Evolutionary conservation across 2,888 invertebrate genomes (phyloP).

Genomic region (Temnothorax ravouxi): DNA sequence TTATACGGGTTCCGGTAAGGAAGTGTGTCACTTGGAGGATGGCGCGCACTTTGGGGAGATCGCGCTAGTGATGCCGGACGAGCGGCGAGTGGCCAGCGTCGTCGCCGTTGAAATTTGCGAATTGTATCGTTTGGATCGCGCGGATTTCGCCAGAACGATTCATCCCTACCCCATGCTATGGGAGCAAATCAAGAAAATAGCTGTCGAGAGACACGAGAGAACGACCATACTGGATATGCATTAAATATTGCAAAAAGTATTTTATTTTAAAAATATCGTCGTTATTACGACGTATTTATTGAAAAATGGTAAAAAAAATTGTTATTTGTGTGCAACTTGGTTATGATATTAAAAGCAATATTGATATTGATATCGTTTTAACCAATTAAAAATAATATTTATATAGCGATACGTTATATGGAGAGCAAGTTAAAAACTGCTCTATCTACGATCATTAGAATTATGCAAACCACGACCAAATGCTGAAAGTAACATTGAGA

Average conservation of each 20-base stretch:
- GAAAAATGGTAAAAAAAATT: conserved; percentile 6
- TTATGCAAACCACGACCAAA: conserved; percentile 1
- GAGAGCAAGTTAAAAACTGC: not conserved
- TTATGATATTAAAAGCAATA: conserved; percentile 1
- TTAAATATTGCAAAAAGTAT: conserved; percentile 19
- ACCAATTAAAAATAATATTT: conserved; percentile 13
- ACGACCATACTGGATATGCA: conserved; percentile 80
- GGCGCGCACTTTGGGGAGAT: conserved; percentile 86
- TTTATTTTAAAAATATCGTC: conserved; percentile 10
- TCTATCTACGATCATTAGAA: not conserved
- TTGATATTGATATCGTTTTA: conserved; percentile 4
- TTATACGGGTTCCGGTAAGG: conserved; percentile 86
- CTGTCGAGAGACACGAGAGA: conserved; percentile 83
- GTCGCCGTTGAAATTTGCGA: conserved; percentile 86
- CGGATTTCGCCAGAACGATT: conserved; percentile 83
- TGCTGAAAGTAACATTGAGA: not conserved
- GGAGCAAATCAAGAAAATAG: conserved; percentile 85
- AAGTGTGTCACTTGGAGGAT: conserved; percentile 85
- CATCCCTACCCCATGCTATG: conserved; percentile 85
- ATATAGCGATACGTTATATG: not conserved
- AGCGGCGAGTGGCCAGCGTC: conserved; percentile 84
- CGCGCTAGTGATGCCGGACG: conserved; percentile 84
- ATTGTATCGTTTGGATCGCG: conserved; percentile 84
- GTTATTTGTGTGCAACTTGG: not conserved
- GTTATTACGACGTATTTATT: not conserved